Evolutionary conservation across 2,888 invertebrate genomes (phyloP), one percentile per base, ranked within the genome.

Genomic region (Sarcophaga variegata): DNA sequence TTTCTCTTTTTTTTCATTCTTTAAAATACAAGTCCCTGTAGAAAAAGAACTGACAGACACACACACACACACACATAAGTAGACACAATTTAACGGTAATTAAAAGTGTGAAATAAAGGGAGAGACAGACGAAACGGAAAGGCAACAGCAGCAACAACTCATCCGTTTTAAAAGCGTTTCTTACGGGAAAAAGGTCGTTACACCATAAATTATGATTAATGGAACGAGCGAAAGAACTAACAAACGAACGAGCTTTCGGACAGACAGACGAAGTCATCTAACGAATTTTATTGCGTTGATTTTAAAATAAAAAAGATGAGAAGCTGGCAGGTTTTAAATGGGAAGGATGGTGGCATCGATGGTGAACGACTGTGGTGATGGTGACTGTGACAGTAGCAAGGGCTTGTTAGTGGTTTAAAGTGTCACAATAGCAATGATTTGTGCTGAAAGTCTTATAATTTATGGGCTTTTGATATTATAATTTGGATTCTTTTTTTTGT

Each of bases 51-150:
- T 2, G 10, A 62, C n/a, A 62, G 10, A 20, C n/a, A 62, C 62
- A n/a, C n/a, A 62, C 20, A 20, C n/a, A 62, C 62, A n/a, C 12
- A n/a, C 22, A 3, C 4, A 54, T 78, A 84, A 81, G 84, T 79
- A 81, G 75, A 84, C 75, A 84, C 75, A 84, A 84, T 84, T 87
- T 87, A 84, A 87, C 78, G 87, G 67, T 84, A 84, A 84, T 87
- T 84, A 84, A 84, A 81, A 85, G 87, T 72, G 72, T 82, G 67
- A 79, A 80, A 71, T 75, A 75, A 82, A 69, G 47, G 63, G 71
- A 25, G 60, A 81, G 63, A 69, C 66, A 47, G 25, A 14, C 8
- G 17, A 2, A 54, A 1, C 54, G 17, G 14, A 54, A 54, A 14
- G 5, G 54, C 54, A 54, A 17, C 54, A 54, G 54, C 2, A 54